Evolutionary conservation across 2,113 vertebrate genomes (phyloP).

Genomic region (Platichthys flesus): DNA sequence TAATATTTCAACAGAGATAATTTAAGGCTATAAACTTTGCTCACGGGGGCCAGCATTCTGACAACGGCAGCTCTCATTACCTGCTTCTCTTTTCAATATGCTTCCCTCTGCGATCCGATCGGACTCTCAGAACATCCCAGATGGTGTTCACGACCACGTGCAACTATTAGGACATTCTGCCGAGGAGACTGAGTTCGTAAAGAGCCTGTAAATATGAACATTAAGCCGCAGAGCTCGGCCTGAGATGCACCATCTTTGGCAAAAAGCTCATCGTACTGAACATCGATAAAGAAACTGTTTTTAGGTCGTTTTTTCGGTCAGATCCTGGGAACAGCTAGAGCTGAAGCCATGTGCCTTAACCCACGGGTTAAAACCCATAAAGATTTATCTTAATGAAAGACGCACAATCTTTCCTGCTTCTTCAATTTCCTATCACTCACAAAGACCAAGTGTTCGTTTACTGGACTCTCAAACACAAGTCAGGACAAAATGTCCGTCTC

Average conservation of each 20-base stretch:
- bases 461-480: slow-evolving; percentile 16
- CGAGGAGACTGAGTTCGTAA: slow-evolving; percentile 1
- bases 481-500: slow-evolving; percentile 46
- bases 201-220: slow-evolving; percentile 14
- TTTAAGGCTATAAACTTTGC: slow-evolving; percentile 13
- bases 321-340: neutral
- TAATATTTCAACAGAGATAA: slow-evolving; percentile 16
- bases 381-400: slow-evolving; percentile 24
- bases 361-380: slow-evolving; percentile 22
- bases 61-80: slow-evolving; percentile 2
- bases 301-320: neutral
- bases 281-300: slow-evolving; percentile 14
- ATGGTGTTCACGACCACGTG: neutral
- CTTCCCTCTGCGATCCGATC: slow-evolving; percentile 23
- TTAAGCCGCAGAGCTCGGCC: slow-evolving; percentile 1
- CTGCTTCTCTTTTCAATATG: slow-evolving; percentile 14
- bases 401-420: slow-evolving; percentile 13
- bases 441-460: slow-evolving; percentile 15
- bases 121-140: neutral
- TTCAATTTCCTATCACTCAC: slow-evolving; percentile 22
- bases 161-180: slow-evolving; percentile 29
- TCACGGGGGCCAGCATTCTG: neutral
- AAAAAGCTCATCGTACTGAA: neutral
- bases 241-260: slow-evolving; percentile 3
- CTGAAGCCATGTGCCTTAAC: neutral